Percentiles rank a stretch among this genome's conserved stretches.
Conservation (phyloP, 2,888 invertebrate genomes). For the Andrena dorsata region DNA sequence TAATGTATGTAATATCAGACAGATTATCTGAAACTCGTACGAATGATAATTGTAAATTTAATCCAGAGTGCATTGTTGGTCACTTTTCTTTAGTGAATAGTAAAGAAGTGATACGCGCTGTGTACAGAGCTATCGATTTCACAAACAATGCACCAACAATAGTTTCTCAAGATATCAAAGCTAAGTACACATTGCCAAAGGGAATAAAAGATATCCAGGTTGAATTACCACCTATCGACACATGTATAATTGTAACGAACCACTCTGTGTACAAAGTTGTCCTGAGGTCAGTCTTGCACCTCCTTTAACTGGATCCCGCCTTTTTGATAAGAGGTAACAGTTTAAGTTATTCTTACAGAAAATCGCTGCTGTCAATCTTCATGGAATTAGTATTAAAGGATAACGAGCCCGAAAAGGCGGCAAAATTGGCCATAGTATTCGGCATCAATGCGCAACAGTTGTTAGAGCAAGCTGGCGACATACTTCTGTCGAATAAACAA, state of each 20-base stretch:
- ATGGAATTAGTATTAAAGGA: slow-evolving; percentile 87
- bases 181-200: slow-evolving; percentile 84
- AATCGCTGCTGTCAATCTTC: slow-evolving; percentile 86
- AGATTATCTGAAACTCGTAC: slow-evolving; percentile 87
- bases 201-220: slow-evolving; percentile 85
- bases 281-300: slow-evolving; percentile 85
- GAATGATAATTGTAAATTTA: slow-evolving; percentile 86
- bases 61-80: slow-evolving; percentile 87
- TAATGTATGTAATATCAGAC: slow-evolving; percentile 86
- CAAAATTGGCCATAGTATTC: slow-evolving; percentile 87
- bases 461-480: slow-evolving; percentile 93
- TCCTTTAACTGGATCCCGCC: slow-evolving; percentile 3
- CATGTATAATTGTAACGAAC: slow-evolving; percentile 88
- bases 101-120: slow-evolving; percentile 85
- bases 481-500: slow-evolving; percentile 90
- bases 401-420: slow-evolving; percentile 87
- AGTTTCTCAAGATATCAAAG: slow-evolving; percentile 78
- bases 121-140: slow-evolving; percentile 86
- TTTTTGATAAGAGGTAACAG: neutral
- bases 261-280: slow-evolving; percentile 87
- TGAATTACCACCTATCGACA: slow-evolving; percentile 86
- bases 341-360: slow-evolving; percentile 73
- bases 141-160: slow-evolving; percentile 71
- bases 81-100: slow-evolving; percentile 86
- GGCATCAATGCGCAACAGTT: slow-evolving; percentile 88